phyloP scores from a whole-genome alignment of 2,113 vertebrate species.

The Engystomops pustulosus region DNA sequence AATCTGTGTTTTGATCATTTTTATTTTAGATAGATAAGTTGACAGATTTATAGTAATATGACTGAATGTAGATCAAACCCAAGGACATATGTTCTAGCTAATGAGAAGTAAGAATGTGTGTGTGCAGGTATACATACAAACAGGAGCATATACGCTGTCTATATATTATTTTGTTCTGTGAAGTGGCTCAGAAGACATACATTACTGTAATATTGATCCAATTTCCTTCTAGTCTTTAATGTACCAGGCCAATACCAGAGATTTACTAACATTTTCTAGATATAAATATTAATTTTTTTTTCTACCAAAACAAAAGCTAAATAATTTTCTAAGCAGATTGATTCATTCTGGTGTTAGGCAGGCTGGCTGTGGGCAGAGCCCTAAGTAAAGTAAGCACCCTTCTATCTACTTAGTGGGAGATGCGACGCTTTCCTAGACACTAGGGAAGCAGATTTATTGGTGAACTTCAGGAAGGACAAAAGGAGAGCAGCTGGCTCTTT shows the following conservation, averaged over 20 bases:
- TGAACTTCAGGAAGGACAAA: conserved; percentile 58
- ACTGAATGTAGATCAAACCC: too few species aligned
- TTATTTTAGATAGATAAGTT: background rate
- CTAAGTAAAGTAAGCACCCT: conserved; percentile 17
- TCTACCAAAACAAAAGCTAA: background rate
- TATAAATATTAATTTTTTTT: background rate
- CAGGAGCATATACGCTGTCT: too few species aligned
- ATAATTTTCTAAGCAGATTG: background rate
- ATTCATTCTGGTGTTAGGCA: background rate
- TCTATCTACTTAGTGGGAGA: conserved; percentile 10
- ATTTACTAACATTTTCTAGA: background rate
- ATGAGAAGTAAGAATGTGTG: too few species aligned
- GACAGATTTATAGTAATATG: too few species aligned
- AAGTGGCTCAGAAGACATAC: too few species aligned
- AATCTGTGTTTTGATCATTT: background rate
- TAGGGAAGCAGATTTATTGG: conserved; percentile 52
- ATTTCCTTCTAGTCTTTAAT: background rate
- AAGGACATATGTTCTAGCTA: too few species aligned
- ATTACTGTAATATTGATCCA: background rate
- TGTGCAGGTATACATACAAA: too few species aligned
- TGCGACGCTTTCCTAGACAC: conserved; percentile 24
- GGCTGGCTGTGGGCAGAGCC: background rate
- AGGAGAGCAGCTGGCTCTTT: conserved; percentile 57
- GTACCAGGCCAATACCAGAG: background rate
- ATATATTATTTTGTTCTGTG: too few species aligned